Conservation (phyloP, 2,113 vertebrate species). For the Chloebia gouldiae region DNA sequence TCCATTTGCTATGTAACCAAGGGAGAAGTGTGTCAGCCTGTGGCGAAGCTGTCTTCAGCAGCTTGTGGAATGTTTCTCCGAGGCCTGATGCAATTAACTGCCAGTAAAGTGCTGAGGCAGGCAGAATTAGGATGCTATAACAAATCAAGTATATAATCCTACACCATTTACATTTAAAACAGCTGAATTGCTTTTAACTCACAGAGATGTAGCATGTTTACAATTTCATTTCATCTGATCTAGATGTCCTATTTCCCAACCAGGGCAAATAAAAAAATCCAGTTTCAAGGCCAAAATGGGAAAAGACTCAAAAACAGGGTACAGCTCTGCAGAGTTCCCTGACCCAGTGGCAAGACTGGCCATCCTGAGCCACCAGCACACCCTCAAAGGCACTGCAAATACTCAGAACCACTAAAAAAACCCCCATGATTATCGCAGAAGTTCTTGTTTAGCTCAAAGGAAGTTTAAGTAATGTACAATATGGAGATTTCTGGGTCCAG, state of each 20-base stretch:
- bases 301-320: background rate
- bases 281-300: background rate
- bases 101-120: constrained; percentile 70
- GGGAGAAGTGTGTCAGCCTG: constrained; percentile 52
- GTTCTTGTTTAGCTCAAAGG: background rate
- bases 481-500: background rate
- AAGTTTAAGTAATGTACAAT: background rate
- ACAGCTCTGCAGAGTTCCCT: background rate
- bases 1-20: constrained; percentile 43
- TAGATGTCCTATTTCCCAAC: background rate
- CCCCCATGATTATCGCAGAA: background rate
- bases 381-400: background rate
- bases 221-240: background rate
- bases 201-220: constrained; percentile 34
- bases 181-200: constrained; percentile 64
- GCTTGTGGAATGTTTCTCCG: constrained; percentile 59
- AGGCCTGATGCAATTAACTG: constrained; percentile 71
- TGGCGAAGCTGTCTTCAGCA: constrained; percentile 62
- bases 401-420: background rate
- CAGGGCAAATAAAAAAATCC: background rate
- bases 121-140: constrained; percentile 67
- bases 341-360: background rate
- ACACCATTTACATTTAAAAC: constrained; percentile 59
- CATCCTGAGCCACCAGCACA: background rate
- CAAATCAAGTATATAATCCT: constrained; percentile 69